phyloP scores from a whole-genome alignment of 2,797 vertebrate species.

The Pipistrellus pygmaeus region DNA sequence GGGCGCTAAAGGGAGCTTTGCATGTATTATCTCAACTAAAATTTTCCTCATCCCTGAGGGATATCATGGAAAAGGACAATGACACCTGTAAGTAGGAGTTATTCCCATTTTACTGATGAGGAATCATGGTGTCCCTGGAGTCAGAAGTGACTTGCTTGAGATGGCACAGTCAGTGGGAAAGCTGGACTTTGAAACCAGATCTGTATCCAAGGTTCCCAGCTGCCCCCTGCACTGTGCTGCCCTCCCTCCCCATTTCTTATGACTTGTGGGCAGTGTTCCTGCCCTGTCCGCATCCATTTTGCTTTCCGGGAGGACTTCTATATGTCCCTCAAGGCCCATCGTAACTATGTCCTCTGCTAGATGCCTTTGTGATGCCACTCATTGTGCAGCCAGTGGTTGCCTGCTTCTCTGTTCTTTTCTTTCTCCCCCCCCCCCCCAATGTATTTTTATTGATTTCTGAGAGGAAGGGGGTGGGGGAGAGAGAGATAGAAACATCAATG shows the following conservation, averaged over 20 bases:
- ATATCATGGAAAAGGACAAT: not conserved
- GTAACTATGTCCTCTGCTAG: not conserved
- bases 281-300: not conserved
- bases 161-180: not conserved
- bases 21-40: not conserved
- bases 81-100: not conserved
- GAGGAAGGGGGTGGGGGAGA: too few species aligned
- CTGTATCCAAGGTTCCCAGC: not conserved
- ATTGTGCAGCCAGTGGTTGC: rapidly evolving
- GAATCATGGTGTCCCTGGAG: not conserved
- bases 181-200: not conserved
- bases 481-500: too few species aligned
- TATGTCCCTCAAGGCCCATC: not conserved
- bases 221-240: not conserved
- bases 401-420: not conserved
- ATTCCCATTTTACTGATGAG: not conserved
- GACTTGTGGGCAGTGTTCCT: not conserved
- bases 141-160: not conserved
- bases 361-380: not conserved
- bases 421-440: too few species aligned
- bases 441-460: too few species aligned
- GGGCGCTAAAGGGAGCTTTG: not conserved
- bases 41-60: not conserved
- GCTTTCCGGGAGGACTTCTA: not conserved
- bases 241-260: not conserved